These are phyloP conservation scores for Leptopilina myrica DNA, from an alignment of 2,888 invertebrate species.

Conservation along the genomic window DNA sequence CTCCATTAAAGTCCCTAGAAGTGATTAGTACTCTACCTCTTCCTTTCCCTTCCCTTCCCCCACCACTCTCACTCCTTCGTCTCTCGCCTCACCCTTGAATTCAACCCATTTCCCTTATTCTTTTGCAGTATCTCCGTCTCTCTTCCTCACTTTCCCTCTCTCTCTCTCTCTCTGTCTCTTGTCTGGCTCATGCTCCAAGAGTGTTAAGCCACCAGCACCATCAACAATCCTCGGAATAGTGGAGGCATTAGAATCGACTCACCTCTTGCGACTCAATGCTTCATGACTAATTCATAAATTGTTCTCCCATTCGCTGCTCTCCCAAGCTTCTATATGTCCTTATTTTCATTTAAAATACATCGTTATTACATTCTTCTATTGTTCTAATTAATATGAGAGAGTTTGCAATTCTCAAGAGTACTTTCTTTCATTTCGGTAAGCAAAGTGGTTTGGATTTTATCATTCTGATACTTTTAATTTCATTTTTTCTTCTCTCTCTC, in stretches of 20 bases:
- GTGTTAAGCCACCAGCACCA: conserved; percentile 34
- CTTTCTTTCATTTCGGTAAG: background rate
- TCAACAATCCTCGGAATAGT: conserved; percentile 38
- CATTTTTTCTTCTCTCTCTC: too few relatives aligned
- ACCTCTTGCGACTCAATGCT: conserved; percentile 25
- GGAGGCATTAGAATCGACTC: conserved; percentile 20
- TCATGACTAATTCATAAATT: conserved; percentile 32
- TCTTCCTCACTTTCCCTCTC: conserved; percentile 41
- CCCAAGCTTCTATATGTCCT: conserved; percentile 4
- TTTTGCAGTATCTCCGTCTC: conserved; percentile 29
- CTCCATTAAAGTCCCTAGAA: conserved; percentile 77
- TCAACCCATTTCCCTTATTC: conserved; percentile 43
- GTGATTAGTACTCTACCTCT: conserved; percentile 73
- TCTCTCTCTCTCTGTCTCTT: conserved; percentile 43
- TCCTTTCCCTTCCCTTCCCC: conserved; percentile 47
- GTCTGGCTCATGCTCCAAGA: conserved; percentile 30
- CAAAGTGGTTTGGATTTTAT: background rate
- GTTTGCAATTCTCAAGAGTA: background rate
- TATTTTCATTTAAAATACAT: conserved; percentile 22
- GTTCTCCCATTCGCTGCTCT: conserved; percentile 11
- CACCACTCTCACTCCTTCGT: conserved; percentile 51
- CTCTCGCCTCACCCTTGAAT: conserved; percentile 49
- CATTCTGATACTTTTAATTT: too few relatives aligned
- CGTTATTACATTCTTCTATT: conserved; percentile 47
- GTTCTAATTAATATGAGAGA: conserved; percentile 38